These are phyloP conservation scores for Himalopsyche phryganea DNA, from an alignment of 1,140 invertebrate genomes.

Conservation along the genomic window DNA sequence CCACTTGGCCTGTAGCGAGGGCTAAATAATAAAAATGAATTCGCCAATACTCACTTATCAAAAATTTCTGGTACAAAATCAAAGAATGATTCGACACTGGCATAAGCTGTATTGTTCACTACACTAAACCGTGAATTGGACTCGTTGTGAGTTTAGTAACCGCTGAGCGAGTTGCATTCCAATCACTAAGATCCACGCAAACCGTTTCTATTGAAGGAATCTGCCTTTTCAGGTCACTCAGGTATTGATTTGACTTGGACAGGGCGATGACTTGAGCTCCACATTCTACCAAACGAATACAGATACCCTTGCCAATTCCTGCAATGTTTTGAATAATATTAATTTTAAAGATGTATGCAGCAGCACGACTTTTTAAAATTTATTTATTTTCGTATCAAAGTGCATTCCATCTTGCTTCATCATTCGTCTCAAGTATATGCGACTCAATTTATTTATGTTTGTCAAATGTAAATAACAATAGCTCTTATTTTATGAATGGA, in stretches of 20 bases:
- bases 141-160: constrained; percentile 43
- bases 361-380: too few relatives aligned
- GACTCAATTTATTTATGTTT: too few relatives aligned
- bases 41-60: too few relatives aligned
- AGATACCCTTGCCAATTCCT: constrained; percentile 76
- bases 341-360: too few relatives aligned
- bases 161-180: constrained; percentile 65
- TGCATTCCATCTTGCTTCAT: too few relatives aligned
- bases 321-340: too few relatives aligned
- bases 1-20: too few relatives aligned
- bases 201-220: constrained; percentile 63
- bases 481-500: too few relatives aligned
- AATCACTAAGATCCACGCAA: constrained; percentile 70
- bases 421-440: too few relatives aligned
- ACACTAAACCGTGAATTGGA: constrained; percentile 68
- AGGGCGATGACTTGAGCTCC: constrained; percentile 73
- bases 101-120: constrained; percentile 82
- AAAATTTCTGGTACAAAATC: constrained; percentile 54
- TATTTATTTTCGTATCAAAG: too few relatives aligned
- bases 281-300: constrained; percentile 58
- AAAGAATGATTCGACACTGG: constrained; percentile 59
- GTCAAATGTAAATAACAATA: too few relatives aligned
- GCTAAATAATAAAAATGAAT: too few relatives aligned
- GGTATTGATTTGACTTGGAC: constrained; percentile 61
- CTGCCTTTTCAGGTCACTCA: constrained; percentile 64